phyloP scores from a whole-genome alignment of 2,113 vertebrate genomes.

The Periophthalmus modestus region DNA sequence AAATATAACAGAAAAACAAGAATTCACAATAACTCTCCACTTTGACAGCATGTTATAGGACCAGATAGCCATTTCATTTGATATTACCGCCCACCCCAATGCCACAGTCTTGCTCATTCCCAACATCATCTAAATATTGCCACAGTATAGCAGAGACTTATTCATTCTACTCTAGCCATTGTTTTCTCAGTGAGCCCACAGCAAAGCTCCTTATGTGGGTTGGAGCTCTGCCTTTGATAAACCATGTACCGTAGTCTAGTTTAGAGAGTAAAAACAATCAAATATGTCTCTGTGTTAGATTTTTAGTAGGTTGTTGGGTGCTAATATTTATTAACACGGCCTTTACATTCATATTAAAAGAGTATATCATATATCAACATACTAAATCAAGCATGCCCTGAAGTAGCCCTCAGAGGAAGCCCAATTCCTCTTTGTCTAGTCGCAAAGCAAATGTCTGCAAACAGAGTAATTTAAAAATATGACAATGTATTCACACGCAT shows the following conservation, averaged over 20 bases:
- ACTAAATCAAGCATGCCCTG: slow-evolving; percentile 32
- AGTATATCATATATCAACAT: neutral
- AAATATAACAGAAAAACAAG: neutral
- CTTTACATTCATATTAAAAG: neutral
- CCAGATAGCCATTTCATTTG: neutral
- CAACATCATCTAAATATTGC: slow-evolving; percentile 10
- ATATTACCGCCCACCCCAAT: neutral
- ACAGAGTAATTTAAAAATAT: slow-evolving; percentile 54
- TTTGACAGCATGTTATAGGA: no score
- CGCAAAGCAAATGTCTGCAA: slow-evolving; percentile 62
- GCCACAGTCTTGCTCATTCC: slow-evolving; percentile 53
- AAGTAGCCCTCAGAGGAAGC: slow-evolving; percentile 62
- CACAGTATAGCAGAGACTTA: slow-evolving; percentile 42
- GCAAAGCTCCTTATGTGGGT: slow-evolving; percentile 49
- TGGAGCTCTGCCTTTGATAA: slow-evolving; percentile 51
- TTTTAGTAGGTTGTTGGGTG: neutral
- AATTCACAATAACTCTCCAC: neutral
- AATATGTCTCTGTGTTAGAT: slow-evolving; percentile 24
- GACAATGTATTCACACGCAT: slow-evolving; percentile 30
- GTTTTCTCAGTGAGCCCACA: slow-evolving; percentile 56
- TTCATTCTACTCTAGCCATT: slow-evolving; percentile 63
- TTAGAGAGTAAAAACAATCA: neutral
- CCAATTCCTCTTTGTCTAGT: slow-evolving; percentile 65
- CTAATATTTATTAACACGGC: neutral
- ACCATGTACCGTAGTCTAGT: slow-evolving; percentile 26